Evolutionary conservation across 2,888 invertebrate species (phyloP), one percentile per base, ranked within the genome.

Genomic region (Syritta pipiens): DNA sequence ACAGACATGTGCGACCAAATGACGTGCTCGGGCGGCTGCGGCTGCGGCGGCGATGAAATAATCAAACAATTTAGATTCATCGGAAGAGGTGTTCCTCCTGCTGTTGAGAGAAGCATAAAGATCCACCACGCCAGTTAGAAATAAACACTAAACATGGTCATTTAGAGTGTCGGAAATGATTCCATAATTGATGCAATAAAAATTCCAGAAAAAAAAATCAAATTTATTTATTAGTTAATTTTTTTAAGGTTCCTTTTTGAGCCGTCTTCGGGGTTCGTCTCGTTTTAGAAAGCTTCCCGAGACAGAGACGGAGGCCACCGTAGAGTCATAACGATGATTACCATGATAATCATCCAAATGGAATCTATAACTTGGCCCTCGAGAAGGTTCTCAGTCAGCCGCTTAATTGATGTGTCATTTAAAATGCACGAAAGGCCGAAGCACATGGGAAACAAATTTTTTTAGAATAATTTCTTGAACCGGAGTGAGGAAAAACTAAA

Each of bases 1-100:
- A 19, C 5, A 22, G 57, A 72, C 35, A 53, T 40, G n/a, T n/a
- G n/a, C n/a, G n/a, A n/a, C n/a, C n/a, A n/a, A n/a, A 22, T 30
- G 24, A 53, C 44, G 51, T 44, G 32, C n/a, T n/a, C n/a, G n/a
- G n/a, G n/a, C n/a, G n/a, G n/a, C n/a, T n/a, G n/a, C n/a, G n/a
- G n/a, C n/a, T n/a, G n/a, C n/a, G n/a, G n/a, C n/a, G n/a, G 22
- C 20, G 20, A 55, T 22, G 51, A 37, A 32, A 37, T 74, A 74
- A 79, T 63, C 26, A 28, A 62, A 79, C 79, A 68, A 79, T 79
- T 74, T 79, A 74, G 62, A 74, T 74, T 74, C 74, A 79, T 74
- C 67, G 44, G 62, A 65, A 35, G n/a, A 59, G 49, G 57, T 48
- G 65, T 55, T 48, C 59, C 17, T 17, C 37, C 37, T 60, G 49